These are phyloP conservation scores for Hucho hucho DNA, from an alignment of 2,113 vertebrate genomes.

Conservation along the genomic window DNA sequence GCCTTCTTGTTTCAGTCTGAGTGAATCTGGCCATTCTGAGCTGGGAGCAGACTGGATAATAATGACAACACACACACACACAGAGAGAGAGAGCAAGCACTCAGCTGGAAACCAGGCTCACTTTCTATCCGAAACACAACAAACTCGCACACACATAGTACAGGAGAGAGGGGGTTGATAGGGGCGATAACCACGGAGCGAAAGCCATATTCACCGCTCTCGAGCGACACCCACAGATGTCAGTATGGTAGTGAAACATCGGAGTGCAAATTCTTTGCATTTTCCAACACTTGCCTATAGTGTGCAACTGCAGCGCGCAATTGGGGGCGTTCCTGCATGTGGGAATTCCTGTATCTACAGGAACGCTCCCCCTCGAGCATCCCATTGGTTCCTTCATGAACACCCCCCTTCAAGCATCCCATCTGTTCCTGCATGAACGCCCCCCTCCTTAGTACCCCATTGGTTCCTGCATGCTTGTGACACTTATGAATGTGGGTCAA, in stretches of 20 bases:
- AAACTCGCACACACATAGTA: conserved; percentile 51
- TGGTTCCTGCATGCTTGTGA: too few species aligned
- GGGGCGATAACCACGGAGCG: conserved; percentile 9
- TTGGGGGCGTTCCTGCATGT: too few species aligned
- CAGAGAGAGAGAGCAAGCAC: conserved; percentile 71
- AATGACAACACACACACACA: conserved; percentile 77
- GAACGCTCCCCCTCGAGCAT: too few species aligned
- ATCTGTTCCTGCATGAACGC: too few species aligned
- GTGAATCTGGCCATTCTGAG: conserved; percentile 94
- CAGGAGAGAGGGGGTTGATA: conserved; percentile 32
- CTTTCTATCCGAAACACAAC: conserved; percentile 73
- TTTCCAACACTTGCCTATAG: too few species aligned
- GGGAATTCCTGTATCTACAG: too few species aligned
- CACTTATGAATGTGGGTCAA: too few species aligned
- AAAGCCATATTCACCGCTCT: conserved; percentile 53
- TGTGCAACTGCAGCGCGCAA: too few species aligned
- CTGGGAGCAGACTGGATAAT: conserved; percentile 83
- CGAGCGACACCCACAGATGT: conserved; percentile 65
- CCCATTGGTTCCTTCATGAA: too few species aligned
- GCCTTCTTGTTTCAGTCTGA: conserved; percentile 89
- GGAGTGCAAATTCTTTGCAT: neutral
- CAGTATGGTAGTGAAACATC: conserved; percentile 7
- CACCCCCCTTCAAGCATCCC: too few species aligned
- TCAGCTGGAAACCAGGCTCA: conserved; percentile 81
- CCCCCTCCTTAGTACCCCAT: too few species aligned